Evolutionary conservation across 1,140 invertebrate genomes (phyloP).

Genomic region (Ctenoplectra terminalis): DNA sequence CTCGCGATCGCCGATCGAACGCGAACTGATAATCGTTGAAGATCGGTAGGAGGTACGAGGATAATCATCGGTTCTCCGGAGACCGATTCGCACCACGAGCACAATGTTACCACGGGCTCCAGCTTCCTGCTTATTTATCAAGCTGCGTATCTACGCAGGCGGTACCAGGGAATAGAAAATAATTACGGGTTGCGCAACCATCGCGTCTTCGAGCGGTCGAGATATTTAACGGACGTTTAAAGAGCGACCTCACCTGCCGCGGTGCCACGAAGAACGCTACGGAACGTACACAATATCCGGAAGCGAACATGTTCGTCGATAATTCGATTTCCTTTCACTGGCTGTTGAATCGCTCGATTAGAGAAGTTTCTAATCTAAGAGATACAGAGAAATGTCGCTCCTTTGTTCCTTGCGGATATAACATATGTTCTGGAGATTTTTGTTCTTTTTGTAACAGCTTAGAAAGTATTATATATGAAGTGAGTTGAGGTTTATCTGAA

Average conservation of each 20-base stretch:
- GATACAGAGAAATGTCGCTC: not conserved
- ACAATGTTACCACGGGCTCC: not conserved
- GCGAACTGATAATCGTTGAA: constrained; percentile 43
- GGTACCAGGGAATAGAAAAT: constrained; percentile 36
- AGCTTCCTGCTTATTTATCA: constrained; percentile 59
- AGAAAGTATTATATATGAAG: not conserved
- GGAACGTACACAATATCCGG: constrained; percentile 37
- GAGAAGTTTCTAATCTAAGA: constrained; percentile 6
- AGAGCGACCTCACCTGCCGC: constrained; percentile 21
- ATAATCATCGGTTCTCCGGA: constrained; percentile 56
- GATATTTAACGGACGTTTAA: constrained; percentile 41
- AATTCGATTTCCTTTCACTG: constrained; percentile 36
- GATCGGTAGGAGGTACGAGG: constrained; percentile 41
- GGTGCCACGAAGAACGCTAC: not conserved
- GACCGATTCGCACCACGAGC: constrained; percentile 39
- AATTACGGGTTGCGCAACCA: constrained; percentile 47
- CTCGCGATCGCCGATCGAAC: constrained; percentile 24
- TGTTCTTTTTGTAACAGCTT: not conserved
- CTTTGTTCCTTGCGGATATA: not conserved
- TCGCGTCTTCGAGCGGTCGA: constrained; percentile 11
- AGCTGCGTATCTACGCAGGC: constrained; percentile 36
- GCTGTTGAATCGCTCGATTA: not conserved
- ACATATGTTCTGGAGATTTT: not conserved
- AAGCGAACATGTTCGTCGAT: constrained; percentile 29
- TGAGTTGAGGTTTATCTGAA: not conserved